Evolutionary conservation across 1,140 invertebrate genomes (phyloP), one percentile per base, ranked within the genome.

Genomic region (Hyles euphorbiae): DNA sequence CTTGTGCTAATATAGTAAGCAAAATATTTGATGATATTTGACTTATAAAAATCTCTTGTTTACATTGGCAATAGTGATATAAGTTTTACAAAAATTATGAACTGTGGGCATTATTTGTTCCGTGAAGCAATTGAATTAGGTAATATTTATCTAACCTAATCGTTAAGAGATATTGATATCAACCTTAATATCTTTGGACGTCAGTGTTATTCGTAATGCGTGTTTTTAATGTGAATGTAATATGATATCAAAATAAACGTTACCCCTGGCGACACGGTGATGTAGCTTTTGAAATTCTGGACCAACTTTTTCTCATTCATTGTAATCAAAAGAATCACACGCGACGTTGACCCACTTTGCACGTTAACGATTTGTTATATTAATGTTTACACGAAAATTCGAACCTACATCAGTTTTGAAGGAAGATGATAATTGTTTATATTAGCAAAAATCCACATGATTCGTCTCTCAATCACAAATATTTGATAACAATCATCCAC

Each of bases 251-350:
- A 49, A 58, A 2, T 47, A 44, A 47, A 36, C 32, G 53, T 78
- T 78, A 87, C 85, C 76, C 72, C 63, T 52, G 83, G 71, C 53
- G 81, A 75, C 55, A 81, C 80, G 61, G 83, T 84, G 71, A 88
- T 84, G 72, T 88, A 88, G 67, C 85, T 87, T 74, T 74, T 87
- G 69, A 88, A 88, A 74, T 86, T 88, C 63, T 81, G 71, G 53
- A 77, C 76, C 60, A 81, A 63, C 68, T 83, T 87, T 76, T 86
- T 86, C 65, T 88, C 85, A 78, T 82, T 88, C 83, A 88, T 88
- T 83, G 68, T 86, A 73, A 68, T 74, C 72, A 74, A 76, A 71
- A 76, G 61, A 51, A 60, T 63, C 73, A 65, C 58, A 60, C 68
- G 69, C 70, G 67, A 51, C 58, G 56, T 66, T 83, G 83, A 83